These are phyloP conservation scores for Cinclus cinclus DNA, from an alignment of 2,113 vertebrate genomes.

Conservation along the genomic window DNA sequence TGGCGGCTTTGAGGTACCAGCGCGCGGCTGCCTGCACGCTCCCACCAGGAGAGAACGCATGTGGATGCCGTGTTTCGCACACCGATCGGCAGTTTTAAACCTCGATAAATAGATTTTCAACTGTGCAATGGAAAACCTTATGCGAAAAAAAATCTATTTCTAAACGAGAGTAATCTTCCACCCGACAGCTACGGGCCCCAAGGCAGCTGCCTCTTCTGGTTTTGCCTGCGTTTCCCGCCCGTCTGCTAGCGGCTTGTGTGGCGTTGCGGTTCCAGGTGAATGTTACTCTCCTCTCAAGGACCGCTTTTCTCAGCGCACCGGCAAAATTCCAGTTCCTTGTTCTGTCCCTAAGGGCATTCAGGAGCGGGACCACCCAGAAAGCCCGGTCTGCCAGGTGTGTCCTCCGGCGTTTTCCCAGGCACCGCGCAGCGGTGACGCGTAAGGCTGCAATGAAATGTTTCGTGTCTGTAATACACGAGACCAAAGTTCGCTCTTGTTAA, in stretches of 20 bases:
- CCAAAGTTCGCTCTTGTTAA: accelerated
- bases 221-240: not conserved
- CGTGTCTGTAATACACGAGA: accelerated
- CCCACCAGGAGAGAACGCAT: accelerated
- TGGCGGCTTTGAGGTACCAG: not conserved
- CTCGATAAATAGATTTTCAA: not conserved
- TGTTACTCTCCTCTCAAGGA: not conserved
- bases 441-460: accelerated
- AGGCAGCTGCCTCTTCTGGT: not conserved
- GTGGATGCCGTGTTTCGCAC: not conserved
- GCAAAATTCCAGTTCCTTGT: not conserved
- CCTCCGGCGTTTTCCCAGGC: not conserved
- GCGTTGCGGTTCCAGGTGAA: not conserved
- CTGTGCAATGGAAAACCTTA: not conserved
- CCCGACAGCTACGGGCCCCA: not conserved
- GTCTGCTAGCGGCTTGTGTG: no score
- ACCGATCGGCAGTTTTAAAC: not conserved
- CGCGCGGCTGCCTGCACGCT: not conserved
- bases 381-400: not conserved
- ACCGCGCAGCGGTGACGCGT: not conserved
- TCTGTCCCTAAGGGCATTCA: not conserved
- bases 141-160: not conserved
- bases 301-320: not conserved
- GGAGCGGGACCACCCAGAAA: not conserved
- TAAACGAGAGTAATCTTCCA: not conserved